Evolutionary conservation across 2,113 vertebrate genomes (phyloP).

Genomic region (Martes martes): DNA sequence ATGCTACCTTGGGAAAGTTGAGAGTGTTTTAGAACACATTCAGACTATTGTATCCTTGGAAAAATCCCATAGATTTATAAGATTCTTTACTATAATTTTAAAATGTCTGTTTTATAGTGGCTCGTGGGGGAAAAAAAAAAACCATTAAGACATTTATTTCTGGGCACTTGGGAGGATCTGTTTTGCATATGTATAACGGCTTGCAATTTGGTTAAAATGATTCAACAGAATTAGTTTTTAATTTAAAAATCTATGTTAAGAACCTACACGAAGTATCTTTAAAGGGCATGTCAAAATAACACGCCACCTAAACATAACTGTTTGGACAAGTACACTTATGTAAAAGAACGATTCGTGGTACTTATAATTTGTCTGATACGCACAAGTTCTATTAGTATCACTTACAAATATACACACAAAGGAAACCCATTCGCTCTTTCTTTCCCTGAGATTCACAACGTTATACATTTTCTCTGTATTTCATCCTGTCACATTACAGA

Average conservation of each 20-base stretch:
- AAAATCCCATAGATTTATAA: neutral
- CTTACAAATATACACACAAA: constrained; percentile 15
- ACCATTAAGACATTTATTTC: neutral
- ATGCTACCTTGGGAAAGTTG: neutral
- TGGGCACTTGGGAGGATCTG: neutral
- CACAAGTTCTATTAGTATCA: constrained; percentile 18
- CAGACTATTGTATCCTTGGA: neutral
- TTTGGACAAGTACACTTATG: neutral
- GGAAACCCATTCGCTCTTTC: neutral
- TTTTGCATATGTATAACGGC: neutral
- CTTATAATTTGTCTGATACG: neutral
- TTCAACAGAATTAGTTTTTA: constrained; percentile 24
- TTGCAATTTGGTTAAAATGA: constrained; percentile 26
- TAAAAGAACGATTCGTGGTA: neutral
- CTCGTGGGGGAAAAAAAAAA: neutral
- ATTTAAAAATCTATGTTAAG: constrained; percentile 47
- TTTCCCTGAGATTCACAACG: constrained; percentile 1
- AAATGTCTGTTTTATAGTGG: neutral
- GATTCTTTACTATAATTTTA: neutral
- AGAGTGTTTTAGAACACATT: neutral
- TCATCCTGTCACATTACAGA: constrained; percentile 39
- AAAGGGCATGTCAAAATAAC: neutral
- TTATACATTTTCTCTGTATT: neutral
- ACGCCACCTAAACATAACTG: neutral
- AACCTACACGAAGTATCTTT: neutral